Evolutionary conservation across 2,888 invertebrate genomes (phyloP), one percentile per base, ranked within the genome.

Genomic region (Netelia melanura): DNA sequence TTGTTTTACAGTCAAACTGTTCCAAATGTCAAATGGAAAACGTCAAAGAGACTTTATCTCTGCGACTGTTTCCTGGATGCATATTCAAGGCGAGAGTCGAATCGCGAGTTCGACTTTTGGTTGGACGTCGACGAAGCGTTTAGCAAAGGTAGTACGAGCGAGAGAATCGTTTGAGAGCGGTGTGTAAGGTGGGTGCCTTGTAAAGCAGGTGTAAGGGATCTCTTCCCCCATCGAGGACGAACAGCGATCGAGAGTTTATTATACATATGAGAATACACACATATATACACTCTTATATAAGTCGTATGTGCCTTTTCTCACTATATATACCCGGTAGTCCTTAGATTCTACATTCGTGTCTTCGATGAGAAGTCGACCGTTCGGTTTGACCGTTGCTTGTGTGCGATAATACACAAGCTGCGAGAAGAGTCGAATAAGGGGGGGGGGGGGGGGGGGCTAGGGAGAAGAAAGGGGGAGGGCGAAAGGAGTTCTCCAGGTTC

Each of bases 131-230:
- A 71, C 79, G 77, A 84, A 84, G 80, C 71, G 78, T 80, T 87
- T 81, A 65, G 83, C 67, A 61, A 84, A 79, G 38, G 3, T 38
- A 77, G 65, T 70, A 1, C 17, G 83, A 80, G 80, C 3, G 71
- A 80, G 71, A 61, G 52, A 44, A 74, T 67, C 72, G 77, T 68
- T 76, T 70, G 74, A 67, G 72, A 65, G 85, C 62, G 76, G 6
- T 62, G 75, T 83, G 81, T 85, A 87, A 82, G 82, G 78, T 84
- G 83, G 82, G 77, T 84, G 84, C 75, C 79, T 88, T 85, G 87
- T 85, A 87, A 90, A 90, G 91, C 92, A 90, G 92, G 91, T 91
- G 90, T 91, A 90, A 91, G 83, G 87, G 85, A 87, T 88, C 90
- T 89, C 87, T 86, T 86, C 87, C 86, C 87, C 85, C 58, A 86